Percentiles rank a stretch among this genome's conserved stretches.
phyloP scores from a whole-genome alignment of 2,113 vertebrate genomes.

The Anseranas semipalmata region DNA sequence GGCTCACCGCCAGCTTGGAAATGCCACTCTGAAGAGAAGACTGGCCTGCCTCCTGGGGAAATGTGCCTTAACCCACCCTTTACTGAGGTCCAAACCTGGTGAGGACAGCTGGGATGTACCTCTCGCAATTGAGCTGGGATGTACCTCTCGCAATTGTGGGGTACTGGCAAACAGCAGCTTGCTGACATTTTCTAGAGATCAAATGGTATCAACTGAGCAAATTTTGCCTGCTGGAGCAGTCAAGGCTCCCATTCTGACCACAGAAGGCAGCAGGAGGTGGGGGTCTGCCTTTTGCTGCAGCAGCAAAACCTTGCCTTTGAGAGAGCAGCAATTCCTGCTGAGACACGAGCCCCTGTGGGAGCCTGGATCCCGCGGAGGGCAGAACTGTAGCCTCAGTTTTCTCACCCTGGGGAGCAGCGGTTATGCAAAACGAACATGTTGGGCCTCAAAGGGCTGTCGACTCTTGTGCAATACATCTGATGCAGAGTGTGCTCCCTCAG shows the following conservation, averaged over 20 bases:
- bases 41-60: neutral
- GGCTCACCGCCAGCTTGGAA: neutral
- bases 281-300: neutral
- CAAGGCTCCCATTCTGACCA: neutral
- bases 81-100: neutral
- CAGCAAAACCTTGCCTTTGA: neutral
- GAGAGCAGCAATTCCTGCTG: neutral
- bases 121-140: neutral
- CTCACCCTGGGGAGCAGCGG: neutral
- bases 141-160: neutral
- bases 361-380: neutral
- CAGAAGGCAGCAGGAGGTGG: neutral
- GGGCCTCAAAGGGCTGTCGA: neutral
- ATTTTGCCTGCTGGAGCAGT: neutral
- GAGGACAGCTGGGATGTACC: neutral
- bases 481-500: neutral
- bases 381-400: neutral
- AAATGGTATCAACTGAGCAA: neutral
- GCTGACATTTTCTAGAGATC: neutral
- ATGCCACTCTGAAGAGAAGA: neutral
- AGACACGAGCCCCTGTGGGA: neutral
- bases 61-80: neutral
- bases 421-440: neutral
- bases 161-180: neutral
- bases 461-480: neutral